A percentile compares a stretch with the other conserved stretches of the same genome.
Evolutionary conservation across 2,113 vertebrate species (phyloP).

Genomic region (Crotalus viridis): DNA sequence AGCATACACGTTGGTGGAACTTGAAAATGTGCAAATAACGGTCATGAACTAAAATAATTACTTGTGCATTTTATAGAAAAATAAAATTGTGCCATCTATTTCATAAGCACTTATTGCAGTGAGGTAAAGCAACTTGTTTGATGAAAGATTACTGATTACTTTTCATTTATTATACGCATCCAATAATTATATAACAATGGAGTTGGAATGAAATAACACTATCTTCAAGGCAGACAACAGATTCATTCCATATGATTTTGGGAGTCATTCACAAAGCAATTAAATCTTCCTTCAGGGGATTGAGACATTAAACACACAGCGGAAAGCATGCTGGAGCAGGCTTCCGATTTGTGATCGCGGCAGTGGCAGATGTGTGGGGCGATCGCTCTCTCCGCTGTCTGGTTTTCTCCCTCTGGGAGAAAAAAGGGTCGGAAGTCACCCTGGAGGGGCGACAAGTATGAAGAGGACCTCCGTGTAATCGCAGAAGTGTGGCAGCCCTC

Average conservation of each 20-base stretch:
- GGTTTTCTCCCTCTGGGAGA: no score
- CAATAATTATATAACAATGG: constrained; percentile 80
- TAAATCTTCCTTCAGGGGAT: constrained; percentile 65
- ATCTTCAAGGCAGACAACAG: constrained; percentile 75
- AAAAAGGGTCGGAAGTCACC: no score
- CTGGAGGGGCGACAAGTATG: no score
- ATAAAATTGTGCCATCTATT: constrained; percentile 75
- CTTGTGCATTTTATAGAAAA: constrained; percentile 74
- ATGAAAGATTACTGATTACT: constrained; percentile 74
- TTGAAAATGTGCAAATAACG: constrained; percentile 68
- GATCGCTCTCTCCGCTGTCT: no score
- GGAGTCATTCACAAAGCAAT: constrained; percentile 78
- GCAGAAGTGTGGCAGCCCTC: no score
- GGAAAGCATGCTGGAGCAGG: constrained; percentile 21
- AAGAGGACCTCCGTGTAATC: no score
- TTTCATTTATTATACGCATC: constrained; percentile 79
- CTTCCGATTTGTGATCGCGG: no score
- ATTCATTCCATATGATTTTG: constrained; percentile 74
- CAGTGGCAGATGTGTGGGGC: no score
- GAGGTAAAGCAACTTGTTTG: constrained; percentile 70
- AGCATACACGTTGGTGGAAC: constrained; percentile 51
- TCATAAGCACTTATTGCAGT: constrained; percentile 70
- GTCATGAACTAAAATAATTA: constrained; percentile 79
- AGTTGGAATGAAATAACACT: constrained; percentile 72
- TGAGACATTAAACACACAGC: constrained; percentile 59